These are phyloP conservation scores for Schizopygopsis pylzovi DNA, from an alignment of 2,797 vertebrate species.

Conservation along the genomic window DNA sequence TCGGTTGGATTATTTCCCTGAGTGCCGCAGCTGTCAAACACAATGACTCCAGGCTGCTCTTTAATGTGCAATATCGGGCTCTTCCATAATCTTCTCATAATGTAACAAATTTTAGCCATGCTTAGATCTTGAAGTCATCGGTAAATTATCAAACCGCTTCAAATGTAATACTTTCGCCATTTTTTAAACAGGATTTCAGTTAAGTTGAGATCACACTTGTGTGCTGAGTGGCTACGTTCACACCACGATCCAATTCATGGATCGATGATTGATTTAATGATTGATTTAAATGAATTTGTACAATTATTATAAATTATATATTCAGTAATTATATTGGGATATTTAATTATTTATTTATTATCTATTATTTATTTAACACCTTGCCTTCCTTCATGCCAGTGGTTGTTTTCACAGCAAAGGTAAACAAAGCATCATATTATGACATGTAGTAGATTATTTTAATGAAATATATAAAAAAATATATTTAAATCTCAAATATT, in stretches of 20 bases:
- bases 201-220: background rate
- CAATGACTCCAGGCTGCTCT: constrained; percentile 48
- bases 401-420: background rate
- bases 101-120: background rate
- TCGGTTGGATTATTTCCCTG: constrained; percentile 49
- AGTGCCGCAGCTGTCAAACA: constrained; percentile 53
- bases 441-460: background rate
- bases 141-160: constrained; percentile 14
- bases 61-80: constrained; percentile 47
- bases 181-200: background rate
- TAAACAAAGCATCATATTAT: background rate
- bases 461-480: background rate
- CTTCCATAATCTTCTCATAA: constrained; percentile 31
- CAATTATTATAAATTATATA: background rate
- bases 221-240: constrained; percentile 22
- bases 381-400: background rate
- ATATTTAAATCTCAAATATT: background rate
- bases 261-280: too few relatives aligned
- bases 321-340: background rate
- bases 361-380: background rate
- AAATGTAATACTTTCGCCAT: background rate
- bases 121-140: constrained; percentile 7
- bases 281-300: background rate
- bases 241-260: background rate
- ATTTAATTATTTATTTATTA: background rate